A percentile compares a stretch with the other conserved stretches of the same genome.
Conservation (phyloP, 2,113 vertebrate genomes). For the Tympanuchus pallidicinctus region DNA sequence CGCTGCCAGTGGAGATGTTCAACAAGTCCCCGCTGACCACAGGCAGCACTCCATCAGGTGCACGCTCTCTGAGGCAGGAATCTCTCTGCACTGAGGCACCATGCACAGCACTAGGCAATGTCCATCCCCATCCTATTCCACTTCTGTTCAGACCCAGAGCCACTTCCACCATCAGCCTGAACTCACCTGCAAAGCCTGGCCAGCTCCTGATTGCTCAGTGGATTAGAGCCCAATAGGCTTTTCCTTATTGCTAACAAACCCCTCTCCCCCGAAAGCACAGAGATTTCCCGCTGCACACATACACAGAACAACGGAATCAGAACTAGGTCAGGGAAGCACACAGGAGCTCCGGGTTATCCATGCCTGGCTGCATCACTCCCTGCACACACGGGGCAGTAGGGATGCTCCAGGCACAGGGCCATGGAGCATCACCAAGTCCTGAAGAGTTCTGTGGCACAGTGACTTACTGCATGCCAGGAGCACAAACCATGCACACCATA, state of each 20-base stretch:
- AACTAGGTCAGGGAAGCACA: conserved; percentile 53
- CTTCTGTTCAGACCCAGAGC: not conserved
- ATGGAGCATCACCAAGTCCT: not conserved
- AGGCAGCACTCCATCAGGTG: not conserved
- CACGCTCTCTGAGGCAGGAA: not conserved
- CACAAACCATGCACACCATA: not conserved
- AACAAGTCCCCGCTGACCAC: conserved; percentile 38
- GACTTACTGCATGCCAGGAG: accelerated
- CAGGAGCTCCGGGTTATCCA: not conserved
- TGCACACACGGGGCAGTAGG: not conserved
- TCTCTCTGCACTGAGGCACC: not conserved
- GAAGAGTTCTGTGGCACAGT: accelerated
- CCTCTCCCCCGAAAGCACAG: not conserved
- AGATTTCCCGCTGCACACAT: not conserved
- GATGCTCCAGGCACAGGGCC: conserved; percentile 4
- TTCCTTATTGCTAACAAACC: not conserved
- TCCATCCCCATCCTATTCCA: not conserved
- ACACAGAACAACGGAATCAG: conserved; percentile 5
- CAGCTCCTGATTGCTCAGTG: not conserved
- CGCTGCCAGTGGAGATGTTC: not conserved
- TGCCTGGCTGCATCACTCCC: not conserved
- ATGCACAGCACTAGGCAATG: accelerated
- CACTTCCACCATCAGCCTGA: not conserved
- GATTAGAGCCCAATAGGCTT: not conserved
- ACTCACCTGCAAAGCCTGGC: not conserved